Evolutionary conservation across 2,113 vertebrate genomes (phyloP), one percentile per base, ranked within the genome.

Genomic region (Catharus fuscescens): DNA sequence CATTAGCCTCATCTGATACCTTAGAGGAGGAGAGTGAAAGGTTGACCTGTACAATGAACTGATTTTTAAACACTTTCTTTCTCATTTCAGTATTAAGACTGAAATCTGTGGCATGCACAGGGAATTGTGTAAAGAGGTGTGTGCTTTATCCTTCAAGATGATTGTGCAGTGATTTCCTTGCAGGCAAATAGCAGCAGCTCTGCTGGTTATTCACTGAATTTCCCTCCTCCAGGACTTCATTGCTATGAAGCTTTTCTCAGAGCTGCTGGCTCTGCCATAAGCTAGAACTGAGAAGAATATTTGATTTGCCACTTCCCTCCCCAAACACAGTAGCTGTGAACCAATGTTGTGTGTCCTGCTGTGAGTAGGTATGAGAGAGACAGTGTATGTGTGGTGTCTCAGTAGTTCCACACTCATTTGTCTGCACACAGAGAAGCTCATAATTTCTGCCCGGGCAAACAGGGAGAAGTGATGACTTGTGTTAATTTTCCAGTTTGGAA

Each of bases 401-500:
- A 12, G 66, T 8, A 20, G 52, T 64, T 91, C 74, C 50, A 54
- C 20, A 21, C 66, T 78, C 67, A 2, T 62, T 66, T 86, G 40
- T 80, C 76, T 80, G 40, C 29, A 38, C 48, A 71, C 10, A 44
- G 59, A 79, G 54, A 29, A 73, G 56, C 48, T 95, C 64, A 6
- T 90, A 61, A 93, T 80, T 96, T 78, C 81, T 88, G n/a, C n/a
- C 48, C 0, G 1, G 15, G 21, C 32, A 19, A 74, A 45, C 82
- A 88, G 88, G 95, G 94, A 69, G 93, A 67, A 86, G 40, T 29
- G 38, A 79, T 90, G 87, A 77, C 47, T 85, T 82, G 19, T 74
- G 34, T 40, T 94, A 77, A 67, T 92, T 92, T 96, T 93, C 88
- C 92, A 74, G 28, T 74, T 57, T 88, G 95, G 92, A 93, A 96